Conservation (phyloP, 2,888 invertebrate species). For the Eudiplozoon nipponicum region DNA sequence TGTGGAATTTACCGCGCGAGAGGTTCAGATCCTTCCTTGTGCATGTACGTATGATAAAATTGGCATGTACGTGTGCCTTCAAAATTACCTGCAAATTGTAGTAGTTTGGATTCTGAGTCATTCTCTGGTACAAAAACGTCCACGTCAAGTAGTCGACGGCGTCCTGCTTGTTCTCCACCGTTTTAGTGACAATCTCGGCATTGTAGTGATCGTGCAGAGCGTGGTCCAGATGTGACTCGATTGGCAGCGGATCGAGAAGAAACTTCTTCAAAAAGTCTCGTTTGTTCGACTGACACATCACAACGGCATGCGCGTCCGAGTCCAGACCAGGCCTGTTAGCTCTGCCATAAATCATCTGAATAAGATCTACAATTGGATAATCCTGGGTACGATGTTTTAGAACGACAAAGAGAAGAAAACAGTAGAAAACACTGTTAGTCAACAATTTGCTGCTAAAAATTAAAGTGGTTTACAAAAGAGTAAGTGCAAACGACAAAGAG, state of each 20-base stretch:
- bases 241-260: conserved; percentile 68
- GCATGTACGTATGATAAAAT: no score
- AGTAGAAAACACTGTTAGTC: neutral
- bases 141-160: conserved; percentile 95
- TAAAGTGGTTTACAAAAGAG: no score
- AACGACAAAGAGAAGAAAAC: conserved; percentile 33
- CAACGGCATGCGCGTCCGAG: conserved; percentile 40
- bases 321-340: conserved; percentile 45
- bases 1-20: no score
- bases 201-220: conserved; percentile 93
- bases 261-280: conserved; percentile 95
- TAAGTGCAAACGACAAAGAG: no score
- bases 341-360: conserved; percentile 85
- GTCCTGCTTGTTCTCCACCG: conserved; percentile 96
- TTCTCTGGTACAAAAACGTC: conserved; percentile 76
- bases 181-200: conserved; percentile 94
- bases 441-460: no score
- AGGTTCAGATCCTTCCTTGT: no score
- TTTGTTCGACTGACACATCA: conserved; percentile 70
- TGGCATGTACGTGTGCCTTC: no score
- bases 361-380: conserved; percentile 73
- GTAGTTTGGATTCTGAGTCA: conserved; percentile 96
- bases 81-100: conserved; percentile 78
- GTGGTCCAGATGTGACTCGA: conserved; percentile 89
- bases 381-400: no score